phyloP scores from a whole-genome alignment of 2,888 invertebrate species.

The Agrochola circellaris region DNA sequence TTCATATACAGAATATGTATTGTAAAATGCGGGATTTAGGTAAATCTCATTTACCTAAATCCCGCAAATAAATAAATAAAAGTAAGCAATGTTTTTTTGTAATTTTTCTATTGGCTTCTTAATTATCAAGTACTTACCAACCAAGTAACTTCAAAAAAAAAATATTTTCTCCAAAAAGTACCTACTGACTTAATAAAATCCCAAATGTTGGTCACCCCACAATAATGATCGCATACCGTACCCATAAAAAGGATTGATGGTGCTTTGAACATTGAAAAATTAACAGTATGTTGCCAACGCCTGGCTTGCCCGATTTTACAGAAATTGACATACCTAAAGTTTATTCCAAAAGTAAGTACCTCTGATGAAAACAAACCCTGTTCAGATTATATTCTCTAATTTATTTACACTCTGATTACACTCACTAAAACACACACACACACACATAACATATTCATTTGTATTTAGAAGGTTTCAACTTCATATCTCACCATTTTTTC shows the following conservation, averaged over 20 bases:
- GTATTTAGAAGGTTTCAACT: background rate
- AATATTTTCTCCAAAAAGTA: background rate
- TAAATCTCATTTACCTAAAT: too few relatives aligned
- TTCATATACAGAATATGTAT: too few relatives aligned
- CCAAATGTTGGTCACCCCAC: constrained; percentile 61
- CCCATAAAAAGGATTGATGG: constrained; percentile 71
- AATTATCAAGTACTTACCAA: background rate
- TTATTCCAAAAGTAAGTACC: background rate
- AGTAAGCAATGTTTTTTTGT: background rate
- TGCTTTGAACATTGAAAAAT: constrained; percentile 71
- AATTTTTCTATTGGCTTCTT: background rate
- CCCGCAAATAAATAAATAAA: too few relatives aligned
- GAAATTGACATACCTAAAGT: constrained; percentile 10
- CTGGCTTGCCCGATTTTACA: constrained; percentile 24
- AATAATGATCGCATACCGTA: constrained; percentile 61
- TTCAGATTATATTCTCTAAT: background rate
- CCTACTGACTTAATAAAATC: background rate
- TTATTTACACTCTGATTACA: too few relatives aligned
- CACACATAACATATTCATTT: too few relatives aligned
- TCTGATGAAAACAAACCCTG: background rate
- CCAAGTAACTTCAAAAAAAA: background rate
- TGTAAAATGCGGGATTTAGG: too few relatives aligned
- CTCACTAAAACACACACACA: too few relatives aligned
- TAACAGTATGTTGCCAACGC: constrained; percentile 50
- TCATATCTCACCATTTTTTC: background rate